Conservation (phyloP, 2,797 vertebrate genomes). For the Fistularia commersonii region DNA sequence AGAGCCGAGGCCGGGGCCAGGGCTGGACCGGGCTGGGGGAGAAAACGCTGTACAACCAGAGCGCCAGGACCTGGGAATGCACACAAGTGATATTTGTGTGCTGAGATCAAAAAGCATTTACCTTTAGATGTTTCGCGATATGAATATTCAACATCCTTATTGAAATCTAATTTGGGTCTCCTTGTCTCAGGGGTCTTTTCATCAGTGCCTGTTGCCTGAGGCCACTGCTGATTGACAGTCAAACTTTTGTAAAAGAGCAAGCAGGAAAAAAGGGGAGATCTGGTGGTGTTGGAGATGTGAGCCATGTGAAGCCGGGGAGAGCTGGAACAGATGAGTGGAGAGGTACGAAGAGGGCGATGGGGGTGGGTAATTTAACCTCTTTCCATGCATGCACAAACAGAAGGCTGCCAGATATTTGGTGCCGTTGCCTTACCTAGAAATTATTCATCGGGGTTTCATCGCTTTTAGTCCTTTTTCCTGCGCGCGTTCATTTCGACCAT, state of each 20-base stretch:
- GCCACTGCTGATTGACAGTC: conserved; percentile 95
- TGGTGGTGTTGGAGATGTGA: conserved; percentile 69
- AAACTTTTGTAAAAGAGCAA: conserved; percentile 81
- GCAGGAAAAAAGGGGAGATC: conserved; percentile 62
- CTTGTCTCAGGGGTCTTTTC: conserved; percentile 96
- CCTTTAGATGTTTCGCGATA: conserved; percentile 96
- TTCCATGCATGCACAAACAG: conserved; percentile 62
- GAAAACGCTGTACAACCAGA: conserved; percentile 68
- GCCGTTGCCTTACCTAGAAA: conserved; percentile 9
- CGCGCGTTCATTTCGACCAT: no score
- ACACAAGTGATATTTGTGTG: conserved; percentile 84
- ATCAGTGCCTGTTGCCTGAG: conserved; percentile 94
- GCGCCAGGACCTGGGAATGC: conserved; percentile 78
- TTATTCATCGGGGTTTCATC: conserved; percentile 2
- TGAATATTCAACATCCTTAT: conserved; percentile 98
- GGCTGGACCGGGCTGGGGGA: conserved; percentile 67
- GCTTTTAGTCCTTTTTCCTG: background rate
- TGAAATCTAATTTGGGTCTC: conserved; percentile 99
- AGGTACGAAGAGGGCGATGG: conserved; percentile 14
- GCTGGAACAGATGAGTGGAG: conserved; percentile 67
- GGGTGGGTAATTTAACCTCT: conserved; percentile 60
- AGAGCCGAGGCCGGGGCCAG: conserved; percentile 55
- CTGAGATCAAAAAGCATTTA: conserved; percentile 84
- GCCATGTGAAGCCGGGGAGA: conserved; percentile 60
- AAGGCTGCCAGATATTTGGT: conserved; percentile 46